Evolutionary conservation across 1,140 invertebrate species (phyloP).

Genomic region (Temnothorax longispinosus): DNA sequence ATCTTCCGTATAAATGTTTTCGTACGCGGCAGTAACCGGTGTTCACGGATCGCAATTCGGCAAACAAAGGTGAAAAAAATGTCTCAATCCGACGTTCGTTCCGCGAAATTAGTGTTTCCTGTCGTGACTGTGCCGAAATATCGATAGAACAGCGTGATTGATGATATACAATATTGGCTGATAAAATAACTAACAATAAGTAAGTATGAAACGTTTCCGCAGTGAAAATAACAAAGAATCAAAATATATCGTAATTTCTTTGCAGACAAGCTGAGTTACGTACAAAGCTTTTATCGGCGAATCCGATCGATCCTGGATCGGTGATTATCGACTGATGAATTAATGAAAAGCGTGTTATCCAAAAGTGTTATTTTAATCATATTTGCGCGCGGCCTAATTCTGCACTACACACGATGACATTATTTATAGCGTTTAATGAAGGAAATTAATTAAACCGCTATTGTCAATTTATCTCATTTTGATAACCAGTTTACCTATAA

Average conservation of each 20-base stretch:
- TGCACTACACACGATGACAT: not conserved
- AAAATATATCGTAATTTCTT: not conserved
- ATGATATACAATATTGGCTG: no score
- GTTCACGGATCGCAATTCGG: not conserved
- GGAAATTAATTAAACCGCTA: not conserved
- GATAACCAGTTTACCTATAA: conserved; percentile 7
- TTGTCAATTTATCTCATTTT: conserved; percentile 23
- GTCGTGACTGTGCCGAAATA: not conserved
- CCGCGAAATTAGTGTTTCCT: not conserved
- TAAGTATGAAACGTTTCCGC: not conserved
- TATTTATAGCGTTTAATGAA: conserved; percentile 15
- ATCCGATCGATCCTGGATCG: not conserved
- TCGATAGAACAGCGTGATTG: conserved; percentile 1
- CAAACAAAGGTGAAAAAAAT: conserved; percentile 36
- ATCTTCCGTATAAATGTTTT: conserved; percentile 52
- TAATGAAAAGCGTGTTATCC: not conserved
- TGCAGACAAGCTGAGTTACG: not conserved
- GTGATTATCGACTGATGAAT: not conserved
- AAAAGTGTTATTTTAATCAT: not conserved
- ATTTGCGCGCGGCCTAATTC: not conserved
- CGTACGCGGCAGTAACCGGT: not conserved
- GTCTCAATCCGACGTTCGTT: not conserved
- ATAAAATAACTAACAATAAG: no score
- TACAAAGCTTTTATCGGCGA: not conserved
- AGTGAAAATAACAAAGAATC: not conserved